These are phyloP conservation scores for Drosophila neotestacea DNA, from an alignment of 2,888 invertebrate genomes.

Conservation along the genomic window DNA sequence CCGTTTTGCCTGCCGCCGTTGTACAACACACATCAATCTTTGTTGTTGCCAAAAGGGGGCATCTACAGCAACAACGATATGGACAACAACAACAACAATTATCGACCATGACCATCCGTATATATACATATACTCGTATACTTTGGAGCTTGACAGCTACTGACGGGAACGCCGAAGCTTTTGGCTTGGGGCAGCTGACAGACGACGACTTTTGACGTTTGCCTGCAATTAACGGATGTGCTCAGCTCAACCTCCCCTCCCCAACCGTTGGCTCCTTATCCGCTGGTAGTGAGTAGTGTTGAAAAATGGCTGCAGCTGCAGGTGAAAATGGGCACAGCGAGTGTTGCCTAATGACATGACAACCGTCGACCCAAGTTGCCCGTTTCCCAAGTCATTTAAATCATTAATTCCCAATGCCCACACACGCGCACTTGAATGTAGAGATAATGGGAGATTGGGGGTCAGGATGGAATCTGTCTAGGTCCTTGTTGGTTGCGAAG, in stretches of 20 bases:
- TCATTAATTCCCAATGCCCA: conserved; percentile 82
- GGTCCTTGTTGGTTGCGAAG: conserved; percentile 65
- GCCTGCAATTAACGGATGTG: conserved; percentile 83
- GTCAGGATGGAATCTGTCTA: conserved; percentile 12
- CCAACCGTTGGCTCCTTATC: background rate
- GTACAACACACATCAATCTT: conserved; percentile 83
- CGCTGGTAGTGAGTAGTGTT: conserved; percentile 54
- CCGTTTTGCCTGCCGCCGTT: conserved; percentile 79
- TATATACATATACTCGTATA: conserved; percentile 34
- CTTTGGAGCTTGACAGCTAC: conserved; percentile 71
- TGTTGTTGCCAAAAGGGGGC: conserved; percentile 75
- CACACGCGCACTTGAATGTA: conserved; percentile 49
- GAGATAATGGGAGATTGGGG: background rate
- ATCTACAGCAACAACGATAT: conserved; percentile 42
- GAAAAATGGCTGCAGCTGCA: conserved; percentile 74
- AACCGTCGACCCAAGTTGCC: conserved; percentile 43
- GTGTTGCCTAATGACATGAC: conserved; percentile 78
- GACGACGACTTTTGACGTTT: conserved; percentile 84
- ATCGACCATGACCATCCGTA: conserved; percentile 70
- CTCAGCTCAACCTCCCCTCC: conserved; percentile 17
- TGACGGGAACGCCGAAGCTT: conserved; percentile 67
- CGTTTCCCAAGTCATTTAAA: conserved; percentile 75
- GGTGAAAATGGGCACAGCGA: conserved; percentile 67
- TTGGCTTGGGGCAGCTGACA: conserved; percentile 73
- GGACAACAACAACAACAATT: conserved; percentile 53